Evolutionary conservation across 2,113 vertebrate genomes (phyloP).

Genomic region (Mirounga angustirostris): DNA sequence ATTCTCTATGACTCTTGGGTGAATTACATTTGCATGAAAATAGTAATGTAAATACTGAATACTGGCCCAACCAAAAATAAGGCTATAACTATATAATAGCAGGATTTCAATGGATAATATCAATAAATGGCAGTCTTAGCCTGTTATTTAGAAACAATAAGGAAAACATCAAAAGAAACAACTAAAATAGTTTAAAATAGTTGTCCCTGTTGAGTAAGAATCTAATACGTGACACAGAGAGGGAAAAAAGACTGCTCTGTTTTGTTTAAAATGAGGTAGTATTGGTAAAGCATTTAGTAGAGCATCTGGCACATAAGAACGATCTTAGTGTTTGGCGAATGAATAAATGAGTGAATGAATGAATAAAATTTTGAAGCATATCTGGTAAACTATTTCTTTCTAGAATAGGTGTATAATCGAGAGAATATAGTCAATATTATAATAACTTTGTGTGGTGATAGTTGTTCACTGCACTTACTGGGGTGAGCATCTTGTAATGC

Average conservation of each 20-base stretch:
- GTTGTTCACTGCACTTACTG: neutral
- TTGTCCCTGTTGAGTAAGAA: neutral
- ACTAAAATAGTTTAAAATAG: conserved; percentile 1
- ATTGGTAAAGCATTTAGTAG: conserved; percentile 20
- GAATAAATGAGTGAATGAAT: neutral
- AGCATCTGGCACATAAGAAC: neutral
- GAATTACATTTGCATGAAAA: neutral
- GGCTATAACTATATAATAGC: neutral
- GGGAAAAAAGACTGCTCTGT: neutral
- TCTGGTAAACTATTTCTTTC: neutral
- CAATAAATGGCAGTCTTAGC: neutral
- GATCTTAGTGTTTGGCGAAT: neutral
- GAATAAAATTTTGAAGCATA: neutral
- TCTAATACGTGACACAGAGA: neutral
- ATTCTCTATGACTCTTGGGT: neutral
- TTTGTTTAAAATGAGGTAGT: conserved; percentile 17
- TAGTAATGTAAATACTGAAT: neutral
- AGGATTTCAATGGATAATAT: neutral
- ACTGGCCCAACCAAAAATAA: neutral
- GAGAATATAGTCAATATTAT: neutral
- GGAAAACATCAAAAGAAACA: neutral
- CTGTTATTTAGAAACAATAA: neutral
- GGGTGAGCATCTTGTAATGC: neutral
- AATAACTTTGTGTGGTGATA: neutral
- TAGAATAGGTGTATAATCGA: neutral